Evolutionary conservation across 2,888 invertebrate species (phyloP), one percentile per base, ranked within the genome.

Genomic region (Acrocyrtus sp.): DNA sequence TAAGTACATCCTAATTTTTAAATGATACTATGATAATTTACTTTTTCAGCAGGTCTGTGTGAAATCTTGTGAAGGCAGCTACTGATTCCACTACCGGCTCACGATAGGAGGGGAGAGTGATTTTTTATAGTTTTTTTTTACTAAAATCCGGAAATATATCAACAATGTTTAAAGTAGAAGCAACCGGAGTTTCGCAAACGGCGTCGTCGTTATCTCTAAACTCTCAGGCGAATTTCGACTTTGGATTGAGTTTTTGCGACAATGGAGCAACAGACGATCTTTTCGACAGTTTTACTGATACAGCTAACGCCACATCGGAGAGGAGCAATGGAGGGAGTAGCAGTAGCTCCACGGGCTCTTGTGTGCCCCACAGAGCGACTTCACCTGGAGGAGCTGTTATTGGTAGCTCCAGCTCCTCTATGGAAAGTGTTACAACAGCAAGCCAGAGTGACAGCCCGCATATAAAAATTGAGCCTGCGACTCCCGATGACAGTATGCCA

Each of bases 91-190:
- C 12, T 39, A 39, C 12, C n/a, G n/a, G n/a, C n/a, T n/a, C n/a
- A n/a, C n/a, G n/a, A 12, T 39, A 39, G 39, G 39, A 39, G 15
- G 15, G 39, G 39, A 39, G 15, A 39, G 39, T 10, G 6, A 10
- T 39, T 39, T 6, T 6, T 12, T 12, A 39, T 39, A 6, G 15
- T 39, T 6, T 10, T 10, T 10, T 10, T 12, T n/a, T n/a, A n/a
- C n/a, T n/a, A n/a, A n/a, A n/a, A n/a, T n/a, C n/a, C 15, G 27
- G 56, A 19, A 56, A 21, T 21, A n/a, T 22, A 4, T 10, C 41
- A 26, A 78, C 60, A 73, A 81, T 81, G 81, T 81, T 81, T 57
- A 81, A 81, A 77, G 81, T 81, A 19, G 81, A 81, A 48, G 65
- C 79, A 43, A 77, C 73, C 41, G 75, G 78, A 57, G 77, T 77